Evolutionary conservation across 2,797 vertebrate species (phyloP).

Genomic region (Steatocranus sp.): DNA sequence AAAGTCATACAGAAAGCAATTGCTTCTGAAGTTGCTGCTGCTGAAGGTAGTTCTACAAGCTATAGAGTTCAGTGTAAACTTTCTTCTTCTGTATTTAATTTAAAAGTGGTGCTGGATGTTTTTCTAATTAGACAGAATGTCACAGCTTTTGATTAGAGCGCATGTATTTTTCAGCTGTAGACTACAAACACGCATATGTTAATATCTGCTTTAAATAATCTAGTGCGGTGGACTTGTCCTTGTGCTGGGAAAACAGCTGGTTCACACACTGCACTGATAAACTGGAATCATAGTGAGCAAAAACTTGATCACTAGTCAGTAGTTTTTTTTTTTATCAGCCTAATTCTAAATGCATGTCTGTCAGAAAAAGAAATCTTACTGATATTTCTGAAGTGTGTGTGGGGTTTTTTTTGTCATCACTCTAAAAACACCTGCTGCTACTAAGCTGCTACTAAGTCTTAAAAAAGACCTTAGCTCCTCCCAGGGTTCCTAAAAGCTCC

Average conservation of each 20-base stretch:
- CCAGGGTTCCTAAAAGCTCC: neutral
- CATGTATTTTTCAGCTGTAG: neutral
- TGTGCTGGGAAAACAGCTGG: neutral
- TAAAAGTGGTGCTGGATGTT: neutral
- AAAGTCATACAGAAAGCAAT: neutral
- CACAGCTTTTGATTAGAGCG: neutral
- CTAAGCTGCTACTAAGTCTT: neutral
- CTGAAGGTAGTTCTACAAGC: neutral
- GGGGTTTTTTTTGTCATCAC: accelerated
- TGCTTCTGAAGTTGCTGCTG: neutral
- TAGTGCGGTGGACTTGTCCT: neutral
- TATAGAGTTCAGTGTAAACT: neutral
- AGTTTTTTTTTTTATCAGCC: neutral
- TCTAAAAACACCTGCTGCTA: neutral
- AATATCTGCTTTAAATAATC: neutral
- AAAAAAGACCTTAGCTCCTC: neutral
- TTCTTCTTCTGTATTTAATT: neutral
- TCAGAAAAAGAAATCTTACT: neutral
- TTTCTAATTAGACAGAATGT: neutral
- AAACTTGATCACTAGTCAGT: neutral
- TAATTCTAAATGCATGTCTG: neutral
- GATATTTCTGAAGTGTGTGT: neutral
- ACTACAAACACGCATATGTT: neutral
- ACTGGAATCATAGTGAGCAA: neutral
- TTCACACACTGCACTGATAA: neutral